A percentile compares a stretch with the other conserved stretches of the same genome.
phyloP scores from a whole-genome alignment of 1,140 invertebrate genomes.

The Sycobia sp. region DNA sequence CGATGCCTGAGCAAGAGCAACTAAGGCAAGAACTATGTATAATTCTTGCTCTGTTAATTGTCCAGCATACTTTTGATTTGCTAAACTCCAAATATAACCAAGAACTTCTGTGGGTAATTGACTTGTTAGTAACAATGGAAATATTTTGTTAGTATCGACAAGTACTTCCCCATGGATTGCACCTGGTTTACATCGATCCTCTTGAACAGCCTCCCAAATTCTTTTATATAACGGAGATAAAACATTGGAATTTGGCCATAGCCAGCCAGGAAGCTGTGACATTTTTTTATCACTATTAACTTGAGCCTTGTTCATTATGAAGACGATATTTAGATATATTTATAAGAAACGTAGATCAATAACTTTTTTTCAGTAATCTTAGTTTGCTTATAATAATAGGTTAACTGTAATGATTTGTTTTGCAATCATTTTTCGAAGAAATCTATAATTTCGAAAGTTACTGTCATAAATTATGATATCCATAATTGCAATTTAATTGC shows the following conservation, averaged over 20 bases:
- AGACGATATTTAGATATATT: background rate
- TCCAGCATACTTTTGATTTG: conserved; percentile 67
- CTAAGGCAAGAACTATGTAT: conserved; percentile 67
- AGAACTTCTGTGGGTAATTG: conserved; percentile 66
- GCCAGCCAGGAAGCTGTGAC: conserved; percentile 57
- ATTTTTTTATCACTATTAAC: conserved; percentile 46
- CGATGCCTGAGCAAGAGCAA: conserved; percentile 69
- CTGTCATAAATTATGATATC: background rate
- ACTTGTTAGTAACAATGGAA: conserved; percentile 68
- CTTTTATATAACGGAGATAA: conserved; percentile 61
- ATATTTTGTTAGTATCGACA: conserved; percentile 68
- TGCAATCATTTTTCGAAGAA: conserved; percentile 14
- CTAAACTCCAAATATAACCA: conserved; percentile 70
- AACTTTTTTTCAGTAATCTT: background rate
- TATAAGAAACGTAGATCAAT: background rate
- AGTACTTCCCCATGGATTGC: conserved; percentile 48
- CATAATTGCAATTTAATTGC: conserved; percentile 7
- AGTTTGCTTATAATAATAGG: background rate
- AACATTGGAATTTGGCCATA: conserved; percentile 58
- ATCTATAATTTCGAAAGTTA: conserved; percentile 18
- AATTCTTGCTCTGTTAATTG: conserved; percentile 68
- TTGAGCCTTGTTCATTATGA: conserved; percentile 44
- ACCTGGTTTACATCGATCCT: conserved; percentile 44
- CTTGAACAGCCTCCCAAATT: conserved; percentile 60
- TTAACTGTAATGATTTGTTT: conserved; percentile 5